A percentile compares a stretch with the other conserved stretches of the same genome.
These are phyloP conservation scores for Limnodromus scolopaceus DNA, from an alignment of 2,797 vertebrate genomes.

Conservation along the genomic window DNA sequence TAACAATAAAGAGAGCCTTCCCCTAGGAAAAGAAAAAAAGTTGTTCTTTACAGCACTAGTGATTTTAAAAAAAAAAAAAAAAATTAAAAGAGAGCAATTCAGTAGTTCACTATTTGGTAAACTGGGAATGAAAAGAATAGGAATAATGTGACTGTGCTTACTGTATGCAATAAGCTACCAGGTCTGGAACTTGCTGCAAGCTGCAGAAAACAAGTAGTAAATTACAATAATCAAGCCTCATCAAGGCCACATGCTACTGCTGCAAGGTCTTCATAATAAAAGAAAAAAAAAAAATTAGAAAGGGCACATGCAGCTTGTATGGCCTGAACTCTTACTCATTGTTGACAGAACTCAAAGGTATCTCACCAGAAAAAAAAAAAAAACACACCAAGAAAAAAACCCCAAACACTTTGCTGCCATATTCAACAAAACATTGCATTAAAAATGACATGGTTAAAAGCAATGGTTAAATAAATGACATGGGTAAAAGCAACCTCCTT, in stretches of 20 bases:
- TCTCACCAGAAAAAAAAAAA: background rate
- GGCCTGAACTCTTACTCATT: background rate
- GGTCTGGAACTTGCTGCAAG: background rate
- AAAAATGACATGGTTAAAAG: background rate
- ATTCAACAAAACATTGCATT: background rate
- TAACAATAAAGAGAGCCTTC: background rate
- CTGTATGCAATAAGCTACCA: background rate
- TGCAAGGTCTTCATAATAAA: background rate
- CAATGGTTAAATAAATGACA: background rate
- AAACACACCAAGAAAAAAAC: background rate
- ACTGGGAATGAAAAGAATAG: background rate
- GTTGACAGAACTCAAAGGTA: background rate
- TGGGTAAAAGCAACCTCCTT: background rate
- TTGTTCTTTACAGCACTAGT: background rate
- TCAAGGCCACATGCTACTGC: background rate
- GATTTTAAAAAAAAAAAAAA: background rate
- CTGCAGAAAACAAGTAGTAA: background rate
- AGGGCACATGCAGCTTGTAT: background rate
- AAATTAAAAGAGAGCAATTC: background rate
- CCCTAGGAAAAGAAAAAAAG: background rate
- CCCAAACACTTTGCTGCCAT: background rate
- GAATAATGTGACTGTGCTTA: background rate
- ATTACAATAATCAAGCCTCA: background rate
- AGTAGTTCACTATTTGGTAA: background rate
- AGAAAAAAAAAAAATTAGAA: background rate